These are phyloP conservation scores for Ruditapes philippinarum DNA, from an alignment of 1,140 invertebrate genomes.

Conservation along the genomic window DNA sequence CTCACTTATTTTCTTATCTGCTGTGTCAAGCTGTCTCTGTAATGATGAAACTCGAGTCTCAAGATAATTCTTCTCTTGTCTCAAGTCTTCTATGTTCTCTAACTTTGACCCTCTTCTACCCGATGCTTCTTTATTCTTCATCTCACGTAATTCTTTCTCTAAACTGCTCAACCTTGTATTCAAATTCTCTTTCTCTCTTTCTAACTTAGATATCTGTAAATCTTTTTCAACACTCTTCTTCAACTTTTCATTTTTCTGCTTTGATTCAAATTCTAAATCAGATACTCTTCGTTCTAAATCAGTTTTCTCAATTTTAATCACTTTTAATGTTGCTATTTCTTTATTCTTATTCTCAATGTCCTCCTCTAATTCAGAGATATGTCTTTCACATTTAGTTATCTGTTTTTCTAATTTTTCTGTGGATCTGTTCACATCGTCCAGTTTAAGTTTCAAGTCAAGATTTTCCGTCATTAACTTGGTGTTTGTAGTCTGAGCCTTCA, in stretches of 20 bases:
- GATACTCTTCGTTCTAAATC: constrained; percentile 67
- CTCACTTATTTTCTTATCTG: constrained; percentile 68
- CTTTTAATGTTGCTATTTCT: constrained; percentile 65
- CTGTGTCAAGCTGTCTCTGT: constrained; percentile 78
- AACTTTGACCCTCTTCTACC: constrained; percentile 56
- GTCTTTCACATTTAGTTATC: constrained; percentile 86
- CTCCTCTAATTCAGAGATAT: constrained; percentile 78
- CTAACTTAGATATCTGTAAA: constrained; percentile 44
- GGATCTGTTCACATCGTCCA: constrained; percentile 68
- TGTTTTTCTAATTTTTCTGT: constrained; percentile 70
- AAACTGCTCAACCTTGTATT: constrained; percentile 17
- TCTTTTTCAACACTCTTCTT: constrained; percentile 70
- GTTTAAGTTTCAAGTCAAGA: constrained; percentile 63
- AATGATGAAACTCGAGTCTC: constrained; percentile 83
- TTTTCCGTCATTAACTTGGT: constrained; percentile 58
- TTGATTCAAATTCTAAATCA: constrained; percentile 58
- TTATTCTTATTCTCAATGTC: constrained; percentile 66
- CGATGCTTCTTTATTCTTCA: constrained; percentile 49
- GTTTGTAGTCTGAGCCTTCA: constrained; percentile 5
- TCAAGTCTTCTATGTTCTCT: constrained; percentile 76
- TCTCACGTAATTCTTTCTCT: constrained; percentile 63
- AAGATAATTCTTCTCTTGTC: constrained; percentile 82
- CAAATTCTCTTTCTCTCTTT: constrained; percentile 68
- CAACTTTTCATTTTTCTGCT: constrained; percentile 56
- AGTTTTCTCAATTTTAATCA: constrained; percentile 69